Base-by-base conservation (phyloP, 2,113 vertebrate genomes). In the Machaerirhynchus nigripectus region DNA sequence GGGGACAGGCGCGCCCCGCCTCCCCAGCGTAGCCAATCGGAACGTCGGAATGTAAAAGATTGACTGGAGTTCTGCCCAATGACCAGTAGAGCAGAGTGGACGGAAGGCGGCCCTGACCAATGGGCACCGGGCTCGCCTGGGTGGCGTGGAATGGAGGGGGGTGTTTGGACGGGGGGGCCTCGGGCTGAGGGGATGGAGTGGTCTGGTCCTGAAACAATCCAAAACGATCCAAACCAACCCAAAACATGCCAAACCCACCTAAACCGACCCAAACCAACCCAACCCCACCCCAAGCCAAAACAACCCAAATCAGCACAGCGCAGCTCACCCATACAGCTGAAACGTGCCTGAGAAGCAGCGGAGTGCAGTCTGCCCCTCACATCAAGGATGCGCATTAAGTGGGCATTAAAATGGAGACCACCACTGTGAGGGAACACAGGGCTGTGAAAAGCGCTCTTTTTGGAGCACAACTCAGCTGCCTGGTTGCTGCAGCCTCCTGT, bases 11-110 rank as follows among this genome's bases (percentile, higher is more conserved):
- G 26, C 22, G 17, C n/a, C 68, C 39, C 1, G 1, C 27, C 21
- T 28, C 10, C 14, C 9, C 16, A 3, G 7, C 0, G 0, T 13
- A 81, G 28, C 87, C 68, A 91, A 93, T 90, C 11, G 20, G 5
- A 18, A 33, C 3, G 30, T 2, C 6, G 18, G 16, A 24, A 7
- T 2, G 27, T 17, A 13, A 56, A 80, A 50, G 93, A 96, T 50
- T 81, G 89, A 37, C 52, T 3, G 64, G 4, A 22, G 4, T 6
- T 0, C 0, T 7, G 5, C 0, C 96, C 69, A 95, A 55, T 96
- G 10, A 56, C 0, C 0, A 44, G 7, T 8, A 22, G 19, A 76
- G 2, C 0, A 5, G 2, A 0, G 1, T 0, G 42, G 14, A n/a
- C 5, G n/a, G 3, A 20, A 31, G 60, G 37, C 1, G 2, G 30